Conservation (phyloP, 2,888 invertebrate species). For the Harpalus rubripes region DNA sequence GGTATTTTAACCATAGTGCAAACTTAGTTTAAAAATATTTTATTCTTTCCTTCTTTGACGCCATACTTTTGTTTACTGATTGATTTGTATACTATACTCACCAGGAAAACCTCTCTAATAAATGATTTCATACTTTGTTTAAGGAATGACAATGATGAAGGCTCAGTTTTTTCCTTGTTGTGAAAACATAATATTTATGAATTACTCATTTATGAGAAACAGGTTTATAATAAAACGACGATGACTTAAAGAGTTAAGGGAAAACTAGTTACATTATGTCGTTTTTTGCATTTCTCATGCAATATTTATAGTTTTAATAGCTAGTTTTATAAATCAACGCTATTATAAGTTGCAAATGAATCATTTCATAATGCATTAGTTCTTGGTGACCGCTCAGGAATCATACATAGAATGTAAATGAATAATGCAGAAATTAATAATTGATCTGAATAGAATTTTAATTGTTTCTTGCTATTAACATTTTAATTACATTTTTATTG, state of each 20-base stretch:
- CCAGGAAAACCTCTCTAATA: background rate
- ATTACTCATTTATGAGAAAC: background rate
- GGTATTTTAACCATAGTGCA: too few species aligned
- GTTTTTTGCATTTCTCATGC: background rate
- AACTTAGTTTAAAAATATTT: too few species aligned
- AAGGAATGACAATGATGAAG: background rate
- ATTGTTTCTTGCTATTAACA: too few species aligned
- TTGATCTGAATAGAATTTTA: too few species aligned
- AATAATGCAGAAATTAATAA: too few species aligned
- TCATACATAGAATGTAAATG: background rate
- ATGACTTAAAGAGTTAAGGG: background rate
- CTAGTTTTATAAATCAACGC: background rate
- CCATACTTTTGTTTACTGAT: too few species aligned
- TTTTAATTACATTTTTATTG: too few species aligned
- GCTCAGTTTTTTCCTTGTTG: background rate
- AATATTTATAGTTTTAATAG: background rate
- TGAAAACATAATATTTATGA: background rate
- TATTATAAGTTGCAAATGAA: background rate
- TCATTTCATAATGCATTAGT: background rate
- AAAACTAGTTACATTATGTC: background rate
- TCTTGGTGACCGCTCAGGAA: background rate
- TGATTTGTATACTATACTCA: too few species aligned
- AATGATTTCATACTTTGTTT: background rate
- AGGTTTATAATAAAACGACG: background rate
- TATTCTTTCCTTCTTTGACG: too few species aligned